These are phyloP conservation scores for Dicranocentrus wangi DNA, from an alignment of 2,888 invertebrate species.

Conservation along the genomic window DNA sequence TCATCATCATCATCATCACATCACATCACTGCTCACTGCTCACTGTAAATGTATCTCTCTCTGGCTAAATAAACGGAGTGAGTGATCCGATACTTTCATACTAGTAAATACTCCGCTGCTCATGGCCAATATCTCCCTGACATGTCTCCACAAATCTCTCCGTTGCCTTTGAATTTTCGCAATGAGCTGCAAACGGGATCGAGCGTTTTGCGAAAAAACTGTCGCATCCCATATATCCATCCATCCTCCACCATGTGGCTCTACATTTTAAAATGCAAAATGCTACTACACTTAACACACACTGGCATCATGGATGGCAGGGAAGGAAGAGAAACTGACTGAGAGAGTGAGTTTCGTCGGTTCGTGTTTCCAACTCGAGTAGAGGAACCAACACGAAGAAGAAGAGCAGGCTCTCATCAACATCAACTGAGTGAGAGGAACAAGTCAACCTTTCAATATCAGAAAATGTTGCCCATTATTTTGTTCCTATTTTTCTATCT, in stretches of 20 bases:
- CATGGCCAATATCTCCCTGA: constrained; percentile 56
- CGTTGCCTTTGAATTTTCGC: constrained; percentile 39
- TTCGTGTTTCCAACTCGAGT: too few species aligned
- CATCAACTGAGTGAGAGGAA: constrained; percentile 30
- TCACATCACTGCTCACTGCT: constrained; percentile 23
- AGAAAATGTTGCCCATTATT: constrained; percentile 44
- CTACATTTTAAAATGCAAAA: too few species aligned
- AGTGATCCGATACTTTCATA: too few species aligned
- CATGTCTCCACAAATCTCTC: constrained; percentile 56
- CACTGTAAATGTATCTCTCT: too few species aligned
- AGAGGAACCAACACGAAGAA: neutral
- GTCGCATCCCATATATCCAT: too few species aligned
- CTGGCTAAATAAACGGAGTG: too few species aligned
- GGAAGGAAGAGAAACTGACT: too few species aligned
- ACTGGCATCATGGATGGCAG: too few species aligned
- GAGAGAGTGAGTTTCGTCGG: too few species aligned
- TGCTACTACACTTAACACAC: too few species aligned
- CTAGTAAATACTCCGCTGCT: constrained; percentile 1
- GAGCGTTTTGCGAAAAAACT: constrained; percentile 1
- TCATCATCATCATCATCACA: constrained; percentile 1
- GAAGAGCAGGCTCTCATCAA: constrained; percentile 17
- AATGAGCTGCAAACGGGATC: constrained; percentile 20
- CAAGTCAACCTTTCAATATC: constrained; percentile 54
- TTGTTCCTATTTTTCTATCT: constrained; percentile 46
- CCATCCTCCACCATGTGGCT: constrained; percentile 22